Conservation (phyloP, 2,888 invertebrate genomes). For the Suillia variegata region DNA sequence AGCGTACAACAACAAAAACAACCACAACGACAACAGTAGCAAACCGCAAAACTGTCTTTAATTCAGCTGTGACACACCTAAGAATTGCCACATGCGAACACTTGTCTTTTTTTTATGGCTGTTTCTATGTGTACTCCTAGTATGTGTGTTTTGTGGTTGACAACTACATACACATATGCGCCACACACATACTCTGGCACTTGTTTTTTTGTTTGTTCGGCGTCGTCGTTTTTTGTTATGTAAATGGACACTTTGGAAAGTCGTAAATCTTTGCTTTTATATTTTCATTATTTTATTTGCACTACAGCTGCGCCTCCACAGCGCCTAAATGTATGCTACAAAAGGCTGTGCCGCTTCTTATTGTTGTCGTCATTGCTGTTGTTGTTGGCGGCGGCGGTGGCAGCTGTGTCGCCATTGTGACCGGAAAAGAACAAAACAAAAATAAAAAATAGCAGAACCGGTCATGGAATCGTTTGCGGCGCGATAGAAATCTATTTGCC, state of each 20-base stretch:
- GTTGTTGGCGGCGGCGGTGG: background rate
- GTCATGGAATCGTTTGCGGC: too few species aligned
- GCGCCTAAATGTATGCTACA: too few species aligned
- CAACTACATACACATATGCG: too few species aligned
- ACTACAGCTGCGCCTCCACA: background rate
- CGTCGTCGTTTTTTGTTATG: conserved; percentile 7
- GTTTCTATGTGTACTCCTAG: background rate
- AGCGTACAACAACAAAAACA: too few species aligned
- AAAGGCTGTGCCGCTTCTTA: background rate
- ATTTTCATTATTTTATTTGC: background rate
- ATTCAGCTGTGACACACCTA: background rate
- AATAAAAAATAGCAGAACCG: too few species aligned
- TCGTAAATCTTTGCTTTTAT: conserved; percentile 11
- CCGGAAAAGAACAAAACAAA: background rate
- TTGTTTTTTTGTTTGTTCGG: background rate
- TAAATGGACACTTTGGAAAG: conserved; percentile 6
- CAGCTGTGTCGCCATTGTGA: background rate
- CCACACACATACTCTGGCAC: background rate
- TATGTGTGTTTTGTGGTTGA: background rate
- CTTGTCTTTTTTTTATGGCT: background rate
- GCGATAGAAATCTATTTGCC: background rate
- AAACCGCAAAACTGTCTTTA: background rate
- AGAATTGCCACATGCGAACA: background rate
- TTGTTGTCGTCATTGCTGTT: too few species aligned
- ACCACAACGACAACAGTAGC: too few species aligned